Evolutionary conservation across 1,140 invertebrate species (phyloP).

Genomic region (Pogonomyrmex californicus): DNA sequence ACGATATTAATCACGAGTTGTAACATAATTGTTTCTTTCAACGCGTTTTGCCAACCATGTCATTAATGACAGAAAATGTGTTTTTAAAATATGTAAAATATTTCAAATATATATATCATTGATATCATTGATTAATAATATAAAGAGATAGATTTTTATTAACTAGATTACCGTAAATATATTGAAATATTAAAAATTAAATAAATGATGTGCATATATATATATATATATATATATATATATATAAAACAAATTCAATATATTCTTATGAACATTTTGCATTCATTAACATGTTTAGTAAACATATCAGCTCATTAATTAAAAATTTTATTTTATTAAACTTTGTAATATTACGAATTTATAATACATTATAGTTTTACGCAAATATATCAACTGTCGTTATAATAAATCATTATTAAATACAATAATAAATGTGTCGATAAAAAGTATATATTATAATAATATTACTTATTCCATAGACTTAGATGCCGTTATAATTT

Average conservation of each 20-base stretch:
- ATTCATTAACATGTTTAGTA: neutral
- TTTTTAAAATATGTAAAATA: constrained; percentile 18
- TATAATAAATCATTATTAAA: neutral
- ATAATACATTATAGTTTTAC: neutral
- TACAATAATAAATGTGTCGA: neutral
- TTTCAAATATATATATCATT: constrained; percentile 7
- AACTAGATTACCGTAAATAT: neutral
- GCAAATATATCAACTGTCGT: neutral
- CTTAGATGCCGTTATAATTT: neutral
- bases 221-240: constrained; percentile 8
- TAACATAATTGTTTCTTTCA: constrained; percentile 43
- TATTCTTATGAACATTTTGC: neutral
- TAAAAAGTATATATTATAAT: neutral
- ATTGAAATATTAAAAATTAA: neutral
- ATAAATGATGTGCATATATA: constrained; percentile 22
- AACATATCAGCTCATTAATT: neutral
- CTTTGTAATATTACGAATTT: neutral
- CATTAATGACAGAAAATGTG: constrained; percentile 1
- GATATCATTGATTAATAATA: neutral
- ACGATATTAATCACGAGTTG: constrained; percentile 60
- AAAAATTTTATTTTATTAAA: neutral
- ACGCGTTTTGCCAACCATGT: constrained; percentile 17
- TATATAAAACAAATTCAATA: constrained; percentile 17
- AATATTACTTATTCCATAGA: neutral
- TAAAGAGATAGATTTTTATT: neutral